Evolutionary conservation across 2,888 invertebrate genomes (phyloP).

Genomic region (Hemistola chrysoprasaria): DNA sequence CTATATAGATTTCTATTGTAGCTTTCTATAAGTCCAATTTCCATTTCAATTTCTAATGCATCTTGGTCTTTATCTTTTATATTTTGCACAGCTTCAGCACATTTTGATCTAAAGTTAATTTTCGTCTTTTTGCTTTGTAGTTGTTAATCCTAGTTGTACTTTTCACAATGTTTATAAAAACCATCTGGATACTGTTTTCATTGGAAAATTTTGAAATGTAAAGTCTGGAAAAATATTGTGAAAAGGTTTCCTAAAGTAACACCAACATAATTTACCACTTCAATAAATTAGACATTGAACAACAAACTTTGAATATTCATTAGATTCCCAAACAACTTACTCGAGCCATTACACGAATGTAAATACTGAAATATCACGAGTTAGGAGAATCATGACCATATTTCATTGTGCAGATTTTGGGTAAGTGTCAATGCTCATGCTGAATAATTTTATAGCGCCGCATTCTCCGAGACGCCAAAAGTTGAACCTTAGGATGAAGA

Average conservation of each 20-base stretch:
- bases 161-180: slow-evolving; percentile 17
- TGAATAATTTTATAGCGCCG: slow-evolving; percentile 88
- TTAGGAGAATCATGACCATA: background rate
- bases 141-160: slow-evolving; percentile 20
- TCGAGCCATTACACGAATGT: slow-evolving; percentile 12
- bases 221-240: slow-evolving; percentile 7
- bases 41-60: slow-evolving; percentile 12
- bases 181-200: background rate
- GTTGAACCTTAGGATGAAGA: slow-evolving; percentile 98
- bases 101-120: slow-evolving; percentile 40
- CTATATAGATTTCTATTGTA: slow-evolving; percentile 20
- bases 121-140: slow-evolving; percentile 47
- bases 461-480: slow-evolving; percentile 98
- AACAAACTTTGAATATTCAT: slow-evolving; percentile 5
- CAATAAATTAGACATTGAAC: slow-evolving; percentile 12
- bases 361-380: slow-evolving; percentile 18
- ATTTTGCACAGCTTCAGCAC: slow-evolving; percentile 74
- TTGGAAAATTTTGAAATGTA: background rate
- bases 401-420: slow-evolving; percentile 12
- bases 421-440: slow-evolving; percentile 58
- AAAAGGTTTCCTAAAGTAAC: slow-evolving; percentile 4
- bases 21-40: slow-evolving; percentile 26
- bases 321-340: slow-evolving; percentile 19
- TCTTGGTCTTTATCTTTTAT: slow-evolving; percentile 39
- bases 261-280: slow-evolving; percentile 6